A percentile compares a stretch with the other conserved stretches of the same genome.
These are phyloP conservation scores for Ormyrus labotus DNA, from an alignment of 2,888 invertebrate species.

Conservation along the genomic window DNA sequence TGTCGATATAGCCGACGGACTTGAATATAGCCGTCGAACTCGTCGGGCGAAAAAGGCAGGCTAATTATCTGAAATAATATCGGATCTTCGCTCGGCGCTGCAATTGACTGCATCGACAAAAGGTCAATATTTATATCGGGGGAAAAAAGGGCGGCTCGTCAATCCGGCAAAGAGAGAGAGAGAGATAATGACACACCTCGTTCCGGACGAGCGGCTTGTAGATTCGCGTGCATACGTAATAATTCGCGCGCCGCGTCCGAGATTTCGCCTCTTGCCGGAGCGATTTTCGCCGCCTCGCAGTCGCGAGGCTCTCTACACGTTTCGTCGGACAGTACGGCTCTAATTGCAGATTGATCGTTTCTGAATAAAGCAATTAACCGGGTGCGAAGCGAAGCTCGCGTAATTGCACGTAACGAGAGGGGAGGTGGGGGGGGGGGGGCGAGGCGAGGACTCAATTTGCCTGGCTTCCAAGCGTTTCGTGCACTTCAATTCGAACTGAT, in stretches of 20 bases:
- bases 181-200: constrained; percentile 60
- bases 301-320: constrained; percentile 45
- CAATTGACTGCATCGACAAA: constrained; percentile 25
- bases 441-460: no score
- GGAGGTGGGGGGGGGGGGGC: background rate
- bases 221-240: constrained; percentile 47
- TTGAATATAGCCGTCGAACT: background rate
- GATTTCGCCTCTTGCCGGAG: constrained; percentile 59
- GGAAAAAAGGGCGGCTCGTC: constrained; percentile 19
- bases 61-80: constrained; percentile 29
- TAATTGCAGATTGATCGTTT: constrained; percentile 72
- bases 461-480: no score
- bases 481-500: no score
- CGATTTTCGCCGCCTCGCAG: constrained; percentile 51
- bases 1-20: no score
- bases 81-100: background rate
- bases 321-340: constrained; percentile 64
- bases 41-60: background rate
- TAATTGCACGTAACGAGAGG: constrained; percentile 44
- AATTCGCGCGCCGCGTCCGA: constrained; percentile 53
- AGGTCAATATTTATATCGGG: constrained; percentile 17
- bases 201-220: constrained; percentile 55
- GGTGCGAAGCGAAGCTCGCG: constrained; percentile 16
- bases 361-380: constrained; percentile 59
- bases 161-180: constrained; percentile 9